Evolutionary conservation across 2,797 vertebrate genomes (phyloP), one percentile per base, ranked within the genome.

Genomic region (Coluber constrictor): DNA sequence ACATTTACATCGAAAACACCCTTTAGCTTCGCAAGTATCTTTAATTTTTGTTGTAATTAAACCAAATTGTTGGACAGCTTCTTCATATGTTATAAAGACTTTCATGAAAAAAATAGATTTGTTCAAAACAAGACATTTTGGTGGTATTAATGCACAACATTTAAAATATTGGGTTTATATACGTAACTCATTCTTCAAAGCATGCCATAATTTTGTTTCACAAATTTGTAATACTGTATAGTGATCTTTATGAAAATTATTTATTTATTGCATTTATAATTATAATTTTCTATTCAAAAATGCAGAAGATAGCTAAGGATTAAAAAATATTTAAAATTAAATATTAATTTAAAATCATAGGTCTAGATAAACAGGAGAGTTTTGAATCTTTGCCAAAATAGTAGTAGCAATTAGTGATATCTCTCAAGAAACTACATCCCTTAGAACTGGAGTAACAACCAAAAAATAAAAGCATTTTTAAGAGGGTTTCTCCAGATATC

Each of bases 11-110:
- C 95, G 94, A 97, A 96, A 94, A 93, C 94, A 91, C 92, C 91
- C 91, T 93, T 95, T 96, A 93, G 94, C 90, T 91, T 96, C 95
- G 94, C 95, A 94, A 95, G 86, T 87, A 95, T 93, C 55, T 93
- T 90, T 87, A 94, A 92, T 92, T 95, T 89, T 83, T 83, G 74
- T 83, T 83, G 74, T 83, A 47, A 47, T 83, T 47, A 83, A 83
- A 83, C 66, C 5, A 93, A 93, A 89, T 12, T 63, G 18, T 54
- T 54, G 37, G 87, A 91, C 88, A 93, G n/a, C 16, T 90, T 93
- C 94, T 91, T 79, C n/a, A 93, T 79, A 60, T 95, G 37, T 11
- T 90, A 47, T 27, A 83, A 29, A 23, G 12, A 59, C 63, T 20
- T 63, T 91, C 25, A 91, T 94, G 91, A 56, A 63, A 90, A 54